Percentiles rank a stretch among this genome's conserved stretches.
Evolutionary conservation across 2,797 vertebrate genomes (phyloP).

Genomic region (Setipinna tenuifilis): DNA sequence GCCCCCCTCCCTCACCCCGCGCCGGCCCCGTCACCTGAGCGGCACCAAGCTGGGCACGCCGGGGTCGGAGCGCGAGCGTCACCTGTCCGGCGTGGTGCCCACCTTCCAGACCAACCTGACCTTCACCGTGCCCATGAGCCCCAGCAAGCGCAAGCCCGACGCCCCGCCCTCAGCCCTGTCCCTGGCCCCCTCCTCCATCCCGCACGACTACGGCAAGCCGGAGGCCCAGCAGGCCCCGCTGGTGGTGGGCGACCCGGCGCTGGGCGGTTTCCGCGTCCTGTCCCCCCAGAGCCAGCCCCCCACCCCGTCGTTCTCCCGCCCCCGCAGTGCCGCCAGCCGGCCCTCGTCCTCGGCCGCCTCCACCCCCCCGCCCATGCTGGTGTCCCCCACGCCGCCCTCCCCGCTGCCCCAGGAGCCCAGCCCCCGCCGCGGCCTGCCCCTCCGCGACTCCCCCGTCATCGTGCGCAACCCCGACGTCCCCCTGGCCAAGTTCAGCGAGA

Average conservation of each 20-base stretch:
- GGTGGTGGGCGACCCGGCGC: slow-evolving; percentile 60
- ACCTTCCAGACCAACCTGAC: slow-evolving; percentile 91
- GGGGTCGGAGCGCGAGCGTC: slow-evolving; percentile 79
- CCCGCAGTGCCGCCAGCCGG: slow-evolving; percentile 75
- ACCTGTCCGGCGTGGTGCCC: slow-evolving; percentile 82
- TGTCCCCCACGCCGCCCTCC: slow-evolving; percentile 86
- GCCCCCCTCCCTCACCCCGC: slow-evolving; percentile 77
- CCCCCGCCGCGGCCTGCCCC: slow-evolving; percentile 83
- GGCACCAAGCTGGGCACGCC: slow-evolving; percentile 86
- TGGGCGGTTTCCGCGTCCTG: slow-evolving; percentile 79
- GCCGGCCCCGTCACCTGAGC: slow-evolving; percentile 84
- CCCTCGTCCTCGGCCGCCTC: slow-evolving; percentile 82
- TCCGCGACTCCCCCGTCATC: slow-evolving; percentile 90
- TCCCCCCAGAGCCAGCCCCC: slow-evolving; percentile 82
- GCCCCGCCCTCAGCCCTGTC: slow-evolving; percentile 64
- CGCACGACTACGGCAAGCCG: slow-evolving; percentile 78
- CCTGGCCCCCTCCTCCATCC: slow-evolving; percentile 65
- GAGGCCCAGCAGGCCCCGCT: slow-evolving; percentile 60
- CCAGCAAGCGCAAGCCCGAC: slow-evolving; percentile 86
- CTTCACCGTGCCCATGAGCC: slow-evolving; percentile 93
- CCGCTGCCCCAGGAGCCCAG: slow-evolving; percentile 85
- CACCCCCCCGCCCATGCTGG: slow-evolving; percentile 84
- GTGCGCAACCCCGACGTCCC: slow-evolving; percentile 92
- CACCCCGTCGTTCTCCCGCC: slow-evolving; percentile 74
- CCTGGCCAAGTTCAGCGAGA: slow-evolving; percentile 74